These are phyloP conservation scores for Labrus mixtus DNA, from an alignment of 2,113 vertebrate species.

Conservation along the genomic window DNA sequence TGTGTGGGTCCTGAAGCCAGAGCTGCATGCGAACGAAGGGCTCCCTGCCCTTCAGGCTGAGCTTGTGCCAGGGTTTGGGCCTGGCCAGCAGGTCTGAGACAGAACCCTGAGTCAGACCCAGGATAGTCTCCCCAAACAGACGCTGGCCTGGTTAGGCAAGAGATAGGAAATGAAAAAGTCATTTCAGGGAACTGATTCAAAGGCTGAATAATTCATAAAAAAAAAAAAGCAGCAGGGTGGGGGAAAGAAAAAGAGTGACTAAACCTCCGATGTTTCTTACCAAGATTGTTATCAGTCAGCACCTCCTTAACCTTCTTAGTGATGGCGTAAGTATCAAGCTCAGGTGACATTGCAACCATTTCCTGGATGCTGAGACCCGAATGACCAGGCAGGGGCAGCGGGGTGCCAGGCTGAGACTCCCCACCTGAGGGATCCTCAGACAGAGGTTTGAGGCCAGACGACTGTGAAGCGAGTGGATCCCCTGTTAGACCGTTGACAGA, in stretches of 20 bases:
- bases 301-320: constrained; percentile 98
- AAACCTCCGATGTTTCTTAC: constrained; percentile 77
- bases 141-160: constrained; percentile 89
- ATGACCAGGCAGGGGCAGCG: constrained; percentile 87
- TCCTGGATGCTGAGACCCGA: constrained; percentile 93
- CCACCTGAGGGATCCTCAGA: constrained; percentile 85
- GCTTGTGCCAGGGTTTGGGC: constrained; percentile 98
- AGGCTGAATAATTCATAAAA: constrained; percentile 33
- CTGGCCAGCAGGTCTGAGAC: constrained; percentile 98
- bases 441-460: constrained; percentile 85
- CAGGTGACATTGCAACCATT: constrained; percentile 93
- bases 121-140: constrained; percentile 96
- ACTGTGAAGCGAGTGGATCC: constrained; percentile 86
- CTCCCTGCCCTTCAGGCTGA: constrained; percentile 91
- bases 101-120: constrained; percentile 97
- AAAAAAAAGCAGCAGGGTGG: not conserved
- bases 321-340: constrained; percentile 95
- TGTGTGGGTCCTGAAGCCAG: constrained; percentile 98
- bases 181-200: constrained; percentile 35
- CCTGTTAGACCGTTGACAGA: constrained; percentile 90
- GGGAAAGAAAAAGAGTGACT: not conserved
- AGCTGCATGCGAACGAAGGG: constrained; percentile 83
- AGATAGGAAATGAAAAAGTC: constrained; percentile 1
- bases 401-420: constrained; percentile 88
- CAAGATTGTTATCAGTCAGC: constrained; percentile 96